phyloP scores from a whole-genome alignment of 1,140 invertebrate species.

The Orchesella cincta region DNA sequence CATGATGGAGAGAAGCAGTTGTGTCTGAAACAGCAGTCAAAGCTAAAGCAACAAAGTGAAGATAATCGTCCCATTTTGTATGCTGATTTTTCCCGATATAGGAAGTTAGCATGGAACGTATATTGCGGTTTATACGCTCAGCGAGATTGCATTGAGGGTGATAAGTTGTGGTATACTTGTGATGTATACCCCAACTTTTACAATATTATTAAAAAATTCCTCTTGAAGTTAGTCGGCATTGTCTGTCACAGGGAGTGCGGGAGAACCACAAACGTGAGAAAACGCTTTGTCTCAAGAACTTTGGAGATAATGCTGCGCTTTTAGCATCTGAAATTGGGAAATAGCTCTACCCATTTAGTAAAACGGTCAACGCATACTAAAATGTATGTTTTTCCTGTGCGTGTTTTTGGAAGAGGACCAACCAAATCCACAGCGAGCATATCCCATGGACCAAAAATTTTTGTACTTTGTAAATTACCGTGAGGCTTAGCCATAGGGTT shows the following conservation, averaged over 20 bases:
- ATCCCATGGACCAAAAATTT: conserved; percentile 45
- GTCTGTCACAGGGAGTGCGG: conserved; percentile 46
- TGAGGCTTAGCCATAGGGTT: not conserved
- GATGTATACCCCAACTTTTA: conserved; percentile 33
- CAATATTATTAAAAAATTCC: conserved; percentile 31
- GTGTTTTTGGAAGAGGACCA: conserved; percentile 47
- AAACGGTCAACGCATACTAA: conserved; percentile 50
- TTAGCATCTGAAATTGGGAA: conserved; percentile 42
- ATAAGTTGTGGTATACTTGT: conserved; percentile 53
- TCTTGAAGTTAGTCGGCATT: conserved; percentile 51
- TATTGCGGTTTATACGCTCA: conserved; percentile 56
- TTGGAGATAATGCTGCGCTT: conserved; percentile 35
- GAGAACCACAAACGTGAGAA: conserved; percentile 51
- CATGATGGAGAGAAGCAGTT: conserved; percentile 55
- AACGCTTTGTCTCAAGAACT: conserved; percentile 49
- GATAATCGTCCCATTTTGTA: conserved; percentile 52
- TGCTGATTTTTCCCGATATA: conserved; percentile 55
- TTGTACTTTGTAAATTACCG: not conserved
- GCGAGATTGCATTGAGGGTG: conserved; percentile 56
- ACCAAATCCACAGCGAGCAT: conserved; percentile 48
- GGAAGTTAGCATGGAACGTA: conserved; percentile 56
- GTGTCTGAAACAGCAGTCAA: conserved; percentile 54
- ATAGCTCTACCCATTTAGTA: conserved; percentile 48
- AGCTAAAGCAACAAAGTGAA: conserved; percentile 55
- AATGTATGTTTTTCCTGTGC: conserved; percentile 37